Evolutionary conservation across 2,797 vertebrate genomes (phyloP).

Genomic region (Cynopterus sphinx): DNA sequence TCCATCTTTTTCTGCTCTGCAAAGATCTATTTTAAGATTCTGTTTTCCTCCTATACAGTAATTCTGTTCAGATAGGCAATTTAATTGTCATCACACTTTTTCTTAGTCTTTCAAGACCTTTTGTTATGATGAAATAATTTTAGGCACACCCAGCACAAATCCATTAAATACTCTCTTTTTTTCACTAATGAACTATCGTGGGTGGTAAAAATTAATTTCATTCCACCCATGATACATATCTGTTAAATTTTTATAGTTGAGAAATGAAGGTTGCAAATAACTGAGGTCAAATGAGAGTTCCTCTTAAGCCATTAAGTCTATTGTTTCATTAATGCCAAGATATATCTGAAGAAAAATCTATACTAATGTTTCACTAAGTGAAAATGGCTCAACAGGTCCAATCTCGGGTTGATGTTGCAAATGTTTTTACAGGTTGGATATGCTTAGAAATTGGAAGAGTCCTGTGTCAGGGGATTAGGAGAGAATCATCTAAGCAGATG

Average conservation of each 20-base stretch:
- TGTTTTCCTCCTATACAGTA: constrained; percentile 69
- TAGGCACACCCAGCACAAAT: constrained; percentile 77
- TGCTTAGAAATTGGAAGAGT: background rate
- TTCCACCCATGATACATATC: constrained; percentile 75
- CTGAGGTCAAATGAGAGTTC: constrained; percentile 65
- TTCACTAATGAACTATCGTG: constrained; percentile 83
- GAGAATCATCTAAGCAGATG: background rate
- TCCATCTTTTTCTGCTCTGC: constrained; percentile 46
- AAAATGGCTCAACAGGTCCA: constrained; percentile 65
- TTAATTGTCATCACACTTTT: constrained; percentile 76
- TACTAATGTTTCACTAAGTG: constrained; percentile 53
- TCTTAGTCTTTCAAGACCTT: constrained; percentile 82
- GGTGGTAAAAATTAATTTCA: constrained; percentile 81
- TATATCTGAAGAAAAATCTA: constrained; percentile 62
- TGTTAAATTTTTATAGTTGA: constrained; percentile 74
- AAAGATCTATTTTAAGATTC: constrained; percentile 41
- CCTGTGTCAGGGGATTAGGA: background rate
- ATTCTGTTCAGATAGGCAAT: constrained; percentile 77
- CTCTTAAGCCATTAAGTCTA: constrained; percentile 60
- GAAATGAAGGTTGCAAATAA: constrained; percentile 67
- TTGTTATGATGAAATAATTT: constrained; percentile 78
- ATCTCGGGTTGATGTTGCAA: background rate
- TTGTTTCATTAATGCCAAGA: constrained; percentile 70
- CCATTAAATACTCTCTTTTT: constrained; percentile 77
- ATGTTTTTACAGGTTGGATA: background rate